Conservation (phyloP, 2,797 vertebrate species). For the Mormyrops boulengeri region DNA sequence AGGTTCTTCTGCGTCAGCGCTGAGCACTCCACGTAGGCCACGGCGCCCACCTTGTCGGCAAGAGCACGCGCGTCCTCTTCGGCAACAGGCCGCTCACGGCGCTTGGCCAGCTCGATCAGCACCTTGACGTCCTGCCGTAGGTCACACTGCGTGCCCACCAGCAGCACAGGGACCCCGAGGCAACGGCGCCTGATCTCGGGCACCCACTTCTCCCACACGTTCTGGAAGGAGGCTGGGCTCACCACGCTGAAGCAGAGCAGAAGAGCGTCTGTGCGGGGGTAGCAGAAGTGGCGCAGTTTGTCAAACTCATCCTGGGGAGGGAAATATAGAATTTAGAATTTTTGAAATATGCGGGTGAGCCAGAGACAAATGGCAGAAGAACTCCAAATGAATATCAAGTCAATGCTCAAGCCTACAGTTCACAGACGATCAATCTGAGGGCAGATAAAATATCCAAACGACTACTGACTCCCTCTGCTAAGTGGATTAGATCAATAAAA, state of each 20-base stretch:
- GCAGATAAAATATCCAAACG: neutral
- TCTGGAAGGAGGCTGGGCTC: slow-evolving; percentile 76
- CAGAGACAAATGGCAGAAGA: neutral
- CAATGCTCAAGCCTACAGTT: neutral
- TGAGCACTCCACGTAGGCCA: slow-evolving; percentile 74
- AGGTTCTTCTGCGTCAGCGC: slow-evolving; percentile 80
- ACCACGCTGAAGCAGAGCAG: slow-evolving; percentile 83
- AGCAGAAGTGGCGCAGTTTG: slow-evolving; percentile 78
- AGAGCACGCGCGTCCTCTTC: slow-evolving; percentile 66
- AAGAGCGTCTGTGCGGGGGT: slow-evolving; percentile 69
- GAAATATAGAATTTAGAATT: neutral
- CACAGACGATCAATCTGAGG: neutral
- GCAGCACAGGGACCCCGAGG: slow-evolving; percentile 66
- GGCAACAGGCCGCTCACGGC: slow-evolving; percentile 63
- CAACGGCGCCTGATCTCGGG: slow-evolving; percentile 73
- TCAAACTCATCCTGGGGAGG: slow-evolving; percentile 72
- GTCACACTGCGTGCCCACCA: slow-evolving; percentile 82
- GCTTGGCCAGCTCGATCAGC: slow-evolving; percentile 69
- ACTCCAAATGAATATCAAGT: neutral
- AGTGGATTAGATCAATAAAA: slow-evolving; percentile 18
- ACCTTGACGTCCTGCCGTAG: slow-evolving; percentile 78
- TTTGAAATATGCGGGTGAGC: neutral
- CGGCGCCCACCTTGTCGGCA: slow-evolving; percentile 64
- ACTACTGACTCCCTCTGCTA: neutral
- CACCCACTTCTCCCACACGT: slow-evolving; percentile 77